Evolutionary conservation across 2,797 vertebrate species (phyloP), one percentile per base, ranked within the genome.

Genomic region (Odontamblyopus rebecca): DNA sequence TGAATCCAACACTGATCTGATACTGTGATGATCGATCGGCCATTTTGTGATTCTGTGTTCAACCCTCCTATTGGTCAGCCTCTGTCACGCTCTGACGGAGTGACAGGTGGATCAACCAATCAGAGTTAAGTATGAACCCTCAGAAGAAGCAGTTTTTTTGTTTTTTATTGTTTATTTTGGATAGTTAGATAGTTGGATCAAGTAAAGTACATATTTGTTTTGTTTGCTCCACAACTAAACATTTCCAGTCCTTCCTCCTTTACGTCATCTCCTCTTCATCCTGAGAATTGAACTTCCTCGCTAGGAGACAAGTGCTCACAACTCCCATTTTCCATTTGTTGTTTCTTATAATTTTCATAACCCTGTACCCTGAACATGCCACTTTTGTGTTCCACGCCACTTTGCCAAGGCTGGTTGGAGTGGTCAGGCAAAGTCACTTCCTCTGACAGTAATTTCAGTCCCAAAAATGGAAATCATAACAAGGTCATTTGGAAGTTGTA

Each of bases 331-430:
- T 35, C 60, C 60, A 61, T 19, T 23, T 61, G n/a, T 32, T 35
- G 60, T 35, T 19, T 35, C 26, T 27, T 26, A 11, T 57, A 57
- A 62, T 62, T 62, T 62, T 26, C 61, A 9, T 62, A 62, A 65
- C 77, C 67, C 75, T 72, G 12, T 70, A 68, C 19, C 67, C 73
- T 67, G 68, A 62, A 38, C 61, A 62, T 62, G 61, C 32, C 61
- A n/a, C 61, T 62, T 35, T n/a, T 62, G 61, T 62, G 32, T 62
- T 38, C 61, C 61, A 38, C 11, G 18, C 27, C 29, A 7, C 59
- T 30, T 30, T 38, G 61, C 61, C 61, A 61, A 23, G 0, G 16
- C 32, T 18, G 56, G 56, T 29, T 11, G 8, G 15, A 3, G 59
- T 18, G 59, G 29, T 8, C 29, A n/a, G 5, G 8, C 6, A 5